These are phyloP conservation scores for Epizoanthus stellaris DNA, from an alignment of 92 coral and sea anemone genomes.

Conservation along the genomic window DNA sequence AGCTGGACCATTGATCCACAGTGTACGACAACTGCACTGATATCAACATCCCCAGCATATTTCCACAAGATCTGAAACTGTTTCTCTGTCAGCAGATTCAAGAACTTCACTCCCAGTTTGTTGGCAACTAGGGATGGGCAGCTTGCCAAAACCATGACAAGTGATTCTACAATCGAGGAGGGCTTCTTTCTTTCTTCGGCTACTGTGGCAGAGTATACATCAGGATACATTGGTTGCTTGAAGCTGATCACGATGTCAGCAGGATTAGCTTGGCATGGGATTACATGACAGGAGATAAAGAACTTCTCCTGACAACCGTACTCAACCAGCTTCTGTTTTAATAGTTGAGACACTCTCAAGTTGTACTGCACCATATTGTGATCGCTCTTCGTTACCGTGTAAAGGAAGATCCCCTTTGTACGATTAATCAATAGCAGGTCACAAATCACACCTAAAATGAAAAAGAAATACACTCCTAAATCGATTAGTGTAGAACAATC, in stretches of 20 bases:
- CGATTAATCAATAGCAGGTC: constrained; percentile 30
- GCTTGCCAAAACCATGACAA: constrained; percentile 29
- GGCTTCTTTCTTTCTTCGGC: not conserved
- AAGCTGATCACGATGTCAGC: not conserved
- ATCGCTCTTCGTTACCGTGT: constrained; percentile 6
- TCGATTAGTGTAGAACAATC: no score
- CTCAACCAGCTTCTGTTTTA: constrained; percentile 17
- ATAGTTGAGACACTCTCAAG: not conserved
- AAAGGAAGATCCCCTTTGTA: constrained; percentile 28
- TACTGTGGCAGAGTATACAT: not conserved
- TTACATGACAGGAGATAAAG: constrained; percentile 19
- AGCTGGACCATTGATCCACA: constrained; percentile 47
- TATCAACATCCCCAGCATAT: not conserved
- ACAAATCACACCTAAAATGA: constrained; percentile 29
- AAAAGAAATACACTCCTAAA: not conserved
- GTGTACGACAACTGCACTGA: not conserved
- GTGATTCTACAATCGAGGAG: constrained; percentile 3
- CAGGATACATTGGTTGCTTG: not conserved
- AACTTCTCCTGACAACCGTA: constrained; percentile 13
- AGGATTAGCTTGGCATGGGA: not conserved
- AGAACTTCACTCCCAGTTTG: constrained; percentile 5
- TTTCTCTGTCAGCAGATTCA: constrained; percentile 39
- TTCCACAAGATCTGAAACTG: constrained; percentile 35
- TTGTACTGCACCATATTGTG: not conserved
- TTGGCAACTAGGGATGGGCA: constrained; percentile 36